phyloP scores from a whole-genome alignment of 2,113 vertebrate species.

The Gila orcuttii region DNA sequence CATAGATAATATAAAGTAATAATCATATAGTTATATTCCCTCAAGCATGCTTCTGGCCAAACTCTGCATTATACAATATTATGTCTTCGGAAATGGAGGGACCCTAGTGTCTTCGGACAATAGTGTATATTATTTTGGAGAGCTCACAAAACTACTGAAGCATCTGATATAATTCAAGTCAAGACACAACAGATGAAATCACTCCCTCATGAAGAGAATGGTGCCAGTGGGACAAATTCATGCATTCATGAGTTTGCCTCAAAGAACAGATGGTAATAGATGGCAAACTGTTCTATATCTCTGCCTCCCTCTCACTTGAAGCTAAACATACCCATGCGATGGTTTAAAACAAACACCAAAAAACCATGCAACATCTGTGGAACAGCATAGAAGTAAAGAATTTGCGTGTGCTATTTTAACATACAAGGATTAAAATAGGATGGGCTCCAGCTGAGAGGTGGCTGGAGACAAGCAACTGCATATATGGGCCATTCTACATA shows the following conservation, averaged over 20 bases:
- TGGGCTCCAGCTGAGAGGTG: background rate
- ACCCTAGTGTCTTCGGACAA: constrained; percentile 19
- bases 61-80: background rate
- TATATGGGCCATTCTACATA: too few relatives aligned
- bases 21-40: constrained; percentile 1
- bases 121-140: constrained; percentile 41
- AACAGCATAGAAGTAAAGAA: background rate
- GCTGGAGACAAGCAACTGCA: background rate
- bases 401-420: background rate
- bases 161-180: constrained; percentile 27
- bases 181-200: constrained; percentile 25
- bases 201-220: constrained; percentile 26
- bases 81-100: background rate
- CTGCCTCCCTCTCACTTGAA: constrained; percentile 29
- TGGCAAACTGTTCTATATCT: constrained; percentile 18
- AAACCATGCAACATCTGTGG: background rate
- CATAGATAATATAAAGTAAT: constrained; percentile 13
- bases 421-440: background rate
- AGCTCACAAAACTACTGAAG: constrained; percentile 19
- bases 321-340: background rate
- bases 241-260: constrained; percentile 46
- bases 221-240: constrained; percentile 27
- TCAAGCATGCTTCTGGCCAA: background rate
- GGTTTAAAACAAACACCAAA: background rate
- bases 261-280: constrained; percentile 53